Evolutionary conservation across 2,888 invertebrate genomes (phyloP).

Genomic region (Netelia virgata): DNA sequence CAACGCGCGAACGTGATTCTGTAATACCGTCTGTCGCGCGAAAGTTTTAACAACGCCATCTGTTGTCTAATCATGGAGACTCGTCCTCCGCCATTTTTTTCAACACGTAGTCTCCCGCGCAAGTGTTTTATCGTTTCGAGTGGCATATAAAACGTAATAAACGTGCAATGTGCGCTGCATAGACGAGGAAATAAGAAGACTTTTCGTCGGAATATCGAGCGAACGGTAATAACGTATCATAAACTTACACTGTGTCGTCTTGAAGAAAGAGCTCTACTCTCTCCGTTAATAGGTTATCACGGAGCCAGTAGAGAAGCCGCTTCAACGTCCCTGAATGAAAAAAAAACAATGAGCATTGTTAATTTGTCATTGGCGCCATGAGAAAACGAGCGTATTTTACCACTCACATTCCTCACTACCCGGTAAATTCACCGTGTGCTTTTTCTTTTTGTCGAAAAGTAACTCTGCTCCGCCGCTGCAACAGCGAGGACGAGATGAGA

Average conservation of each 20-base stretch:
- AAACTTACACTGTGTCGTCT: conserved; percentile 86
- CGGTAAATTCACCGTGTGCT: conserved; percentile 88
- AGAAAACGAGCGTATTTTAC: not conserved
- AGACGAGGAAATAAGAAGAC: not conserved
- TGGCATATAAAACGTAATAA: conserved; percentile 1
- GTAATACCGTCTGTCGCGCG: not conserved
- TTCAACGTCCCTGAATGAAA: conserved; percentile 88
- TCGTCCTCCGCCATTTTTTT: conserved; percentile 46
- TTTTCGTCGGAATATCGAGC: conserved; percentile 23
- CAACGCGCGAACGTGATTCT: not conserved
- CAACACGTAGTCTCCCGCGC: conserved; percentile 45
- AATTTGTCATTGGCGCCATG: not conserved
- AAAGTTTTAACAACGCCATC: conserved; percentile 10
- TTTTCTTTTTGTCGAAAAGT: conserved; percentile 94
- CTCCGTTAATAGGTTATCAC: conserved; percentile 93
- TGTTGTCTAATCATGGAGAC: conserved; percentile 5
- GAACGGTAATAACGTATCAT: conserved; percentile 47
- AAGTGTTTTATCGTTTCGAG: conserved; percentile 28
- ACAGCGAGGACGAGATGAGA: conserved; percentile 73
- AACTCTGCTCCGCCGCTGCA: conserved; percentile 96
- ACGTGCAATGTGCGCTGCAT: conserved; percentile 12
- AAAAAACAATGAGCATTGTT: not conserved
- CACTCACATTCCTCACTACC: conserved; percentile 86
- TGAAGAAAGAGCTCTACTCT: conserved; percentile 90
- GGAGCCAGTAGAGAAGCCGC: conserved; percentile 92